A percentile compares a stretch with the other conserved stretches of the same genome.
These are phyloP conservation scores for Ryuthela nishihirai DNA, from an alignment of 2,888 invertebrate species.

Conservation along the genomic window DNA sequence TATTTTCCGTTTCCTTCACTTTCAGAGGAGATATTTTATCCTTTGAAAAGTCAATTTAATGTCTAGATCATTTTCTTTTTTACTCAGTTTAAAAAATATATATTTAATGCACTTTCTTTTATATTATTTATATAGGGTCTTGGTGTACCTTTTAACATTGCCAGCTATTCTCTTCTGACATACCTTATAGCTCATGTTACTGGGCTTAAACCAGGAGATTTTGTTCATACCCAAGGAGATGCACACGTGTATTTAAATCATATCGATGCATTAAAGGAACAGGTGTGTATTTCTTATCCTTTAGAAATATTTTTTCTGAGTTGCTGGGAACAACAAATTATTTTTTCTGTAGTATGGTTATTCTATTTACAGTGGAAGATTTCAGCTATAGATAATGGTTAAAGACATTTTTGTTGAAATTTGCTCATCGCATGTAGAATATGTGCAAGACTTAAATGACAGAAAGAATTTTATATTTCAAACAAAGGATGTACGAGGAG, in stretches of 20 bases:
- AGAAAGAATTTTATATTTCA: too few species aligned
- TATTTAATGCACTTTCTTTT: slow-evolving; percentile 9
- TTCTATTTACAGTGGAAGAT: neutral
- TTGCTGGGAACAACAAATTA: neutral
- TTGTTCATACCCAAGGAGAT: slow-evolving; percentile 91
- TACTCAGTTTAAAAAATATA: neutral
- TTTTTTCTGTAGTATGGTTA: neutral
- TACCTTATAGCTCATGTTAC: slow-evolving; percentile 95
- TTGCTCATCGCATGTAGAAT: too few species aligned
- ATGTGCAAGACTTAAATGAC: too few species aligned
- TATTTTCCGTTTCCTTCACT: neutral
- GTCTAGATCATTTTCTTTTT: neutral
- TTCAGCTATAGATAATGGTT: too few species aligned
- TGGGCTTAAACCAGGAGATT: slow-evolving; percentile 86
- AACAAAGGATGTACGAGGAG: too few species aligned
- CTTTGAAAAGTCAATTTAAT: neutral
- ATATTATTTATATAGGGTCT: slow-evolving; percentile 55
- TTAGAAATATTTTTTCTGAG: neutral
- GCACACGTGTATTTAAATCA: slow-evolving; percentile 93
- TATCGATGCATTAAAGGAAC: slow-evolving; percentile 72
- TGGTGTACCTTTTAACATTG: slow-evolving; percentile 98
- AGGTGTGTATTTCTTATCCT: slow-evolving; percentile 53
- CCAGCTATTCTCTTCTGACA: slow-evolving; percentile 89
- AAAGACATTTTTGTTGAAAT: too few species aligned
- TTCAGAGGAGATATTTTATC: neutral